phyloP scores from a whole-genome alignment of 2,797 vertebrate species.

The Alca torda region DNA sequence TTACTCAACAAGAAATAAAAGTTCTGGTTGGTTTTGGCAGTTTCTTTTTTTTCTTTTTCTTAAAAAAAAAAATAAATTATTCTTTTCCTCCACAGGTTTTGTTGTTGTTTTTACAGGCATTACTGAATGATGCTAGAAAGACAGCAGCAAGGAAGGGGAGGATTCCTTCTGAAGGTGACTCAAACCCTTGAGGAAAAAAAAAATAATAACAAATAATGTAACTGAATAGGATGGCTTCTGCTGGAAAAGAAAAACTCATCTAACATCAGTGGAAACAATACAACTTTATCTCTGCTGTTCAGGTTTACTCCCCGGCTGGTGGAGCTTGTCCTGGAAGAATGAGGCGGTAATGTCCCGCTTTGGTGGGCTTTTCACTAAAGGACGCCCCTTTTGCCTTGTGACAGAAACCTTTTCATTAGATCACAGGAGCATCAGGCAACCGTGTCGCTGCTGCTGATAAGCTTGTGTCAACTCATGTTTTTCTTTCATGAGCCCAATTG shows the following conservation, averaged over 20 bases:
- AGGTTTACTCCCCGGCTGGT: not conserved
- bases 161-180: not conserved
- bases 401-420: not conserved
- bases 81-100: not conserved
- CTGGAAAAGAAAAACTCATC: not conserved
- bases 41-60: not conserved
- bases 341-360: not conserved
- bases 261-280: not conserved
- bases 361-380: not conserved
- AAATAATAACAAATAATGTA: not conserved
- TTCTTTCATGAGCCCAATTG: not conserved
- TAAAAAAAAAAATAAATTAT: not conserved
- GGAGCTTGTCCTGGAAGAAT: not conserved
- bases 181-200: not conserved
- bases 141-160: not conserved
- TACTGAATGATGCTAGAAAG: not conserved
- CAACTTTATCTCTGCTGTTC: conserved; percentile 12
- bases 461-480: not conserved
- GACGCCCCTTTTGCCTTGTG: not conserved
- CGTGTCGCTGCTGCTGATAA: not conserved
- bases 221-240: not conserved
- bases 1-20: conserved; percentile 64
- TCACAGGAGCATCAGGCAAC: not conserved
- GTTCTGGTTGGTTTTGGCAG: conserved; percentile 33
- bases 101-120: not conserved